A percentile compares a stretch with the other conserved stretches of the same genome.
phyloP scores from a whole-genome alignment of 2,797 vertebrate species.

The Cuniculus paca region DNA sequence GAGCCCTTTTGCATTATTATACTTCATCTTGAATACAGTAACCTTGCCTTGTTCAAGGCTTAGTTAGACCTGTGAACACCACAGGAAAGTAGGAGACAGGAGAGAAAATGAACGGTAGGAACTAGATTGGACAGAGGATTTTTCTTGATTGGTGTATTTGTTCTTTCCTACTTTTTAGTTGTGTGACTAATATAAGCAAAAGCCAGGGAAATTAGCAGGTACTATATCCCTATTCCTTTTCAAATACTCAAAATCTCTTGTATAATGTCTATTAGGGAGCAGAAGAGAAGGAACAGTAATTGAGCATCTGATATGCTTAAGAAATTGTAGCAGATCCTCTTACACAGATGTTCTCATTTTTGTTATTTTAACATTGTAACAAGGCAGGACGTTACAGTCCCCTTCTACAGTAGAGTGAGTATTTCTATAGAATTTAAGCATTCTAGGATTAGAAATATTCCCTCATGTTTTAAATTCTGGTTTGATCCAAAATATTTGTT shows the following conservation, averaged over 20 bases:
- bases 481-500: not conserved
- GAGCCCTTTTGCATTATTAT: not conserved
- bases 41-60: not conserved
- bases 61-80: not conserved
- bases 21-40: not conserved
- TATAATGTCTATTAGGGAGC: not conserved
- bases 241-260: not conserved
- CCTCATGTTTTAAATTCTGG: not conserved
- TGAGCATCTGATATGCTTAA: not conserved
- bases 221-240: not conserved
- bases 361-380: not conserved
- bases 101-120: not conserved
- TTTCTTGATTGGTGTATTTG: not conserved
- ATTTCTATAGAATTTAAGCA: not conserved
- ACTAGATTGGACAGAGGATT: not conserved
- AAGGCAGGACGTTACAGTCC: not conserved
- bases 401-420: not conserved
- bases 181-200: not conserved
- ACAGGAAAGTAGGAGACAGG: not conserved
- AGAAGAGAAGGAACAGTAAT: not conserved
- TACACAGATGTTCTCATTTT: not conserved
- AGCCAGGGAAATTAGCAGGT: not conserved
- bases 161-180: not conserved
- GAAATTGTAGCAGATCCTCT: not conserved
- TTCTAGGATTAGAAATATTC: not conserved